A percentile compares a stretch with the other conserved stretches of the same genome.
Evolutionary conservation across 23 tunicate species (phyloP).

Genomic region (Halocynthia aurantium): DNA sequence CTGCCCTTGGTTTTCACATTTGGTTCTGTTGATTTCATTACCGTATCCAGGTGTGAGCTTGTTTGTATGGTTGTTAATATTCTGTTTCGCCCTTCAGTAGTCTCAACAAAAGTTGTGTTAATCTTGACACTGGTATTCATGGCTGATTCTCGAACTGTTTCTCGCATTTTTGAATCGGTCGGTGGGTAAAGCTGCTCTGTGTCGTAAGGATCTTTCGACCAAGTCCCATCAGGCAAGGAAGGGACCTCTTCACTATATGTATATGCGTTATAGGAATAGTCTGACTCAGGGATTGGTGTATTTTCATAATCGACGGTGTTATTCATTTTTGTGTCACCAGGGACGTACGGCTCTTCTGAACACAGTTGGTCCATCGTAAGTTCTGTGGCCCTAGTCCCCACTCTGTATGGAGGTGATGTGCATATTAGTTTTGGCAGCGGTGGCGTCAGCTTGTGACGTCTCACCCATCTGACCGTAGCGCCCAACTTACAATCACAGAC

Average conservation of each 20-base stretch:
- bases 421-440: slow-evolving; percentile 6
- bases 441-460: neutral
- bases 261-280: no score
- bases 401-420: neutral
- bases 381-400: neutral
- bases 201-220: slow-evolving; percentile 12
- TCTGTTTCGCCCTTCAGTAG: no score
- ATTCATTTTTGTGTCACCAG: no score
- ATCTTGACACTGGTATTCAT: no score
- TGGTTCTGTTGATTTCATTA: no score
- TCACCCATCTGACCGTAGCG: neutral
- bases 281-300: no score
- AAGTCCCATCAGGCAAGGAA: slow-evolving; percentile 7
- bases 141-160: neutral
- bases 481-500: slow-evolving; percentile 12
- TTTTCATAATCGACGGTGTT: no score
- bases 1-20: no score
- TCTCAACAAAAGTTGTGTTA: no score
- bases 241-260: neutral
- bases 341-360: no score
- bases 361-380: slow-evolving; percentile 8
- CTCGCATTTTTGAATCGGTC: neutral
- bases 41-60: no score
- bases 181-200: slow-evolving; percentile 7
- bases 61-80: no score